Evolutionary conservation across 2,888 invertebrate species (phyloP), one percentile per base, ranked within the genome.

Genomic region (Rotaria socialis): DNA sequence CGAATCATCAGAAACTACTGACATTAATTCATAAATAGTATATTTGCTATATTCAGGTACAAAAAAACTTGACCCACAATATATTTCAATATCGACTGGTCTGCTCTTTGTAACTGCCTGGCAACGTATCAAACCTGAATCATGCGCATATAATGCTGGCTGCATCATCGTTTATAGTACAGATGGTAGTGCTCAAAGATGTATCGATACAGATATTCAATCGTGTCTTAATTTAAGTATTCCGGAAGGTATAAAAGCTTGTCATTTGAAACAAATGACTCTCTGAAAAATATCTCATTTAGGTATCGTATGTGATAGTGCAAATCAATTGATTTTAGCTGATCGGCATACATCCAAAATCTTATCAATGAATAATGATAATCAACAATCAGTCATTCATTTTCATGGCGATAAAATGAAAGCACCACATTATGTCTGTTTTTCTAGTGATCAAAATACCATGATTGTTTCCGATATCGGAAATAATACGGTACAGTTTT

Each of bases 321-420:
- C 67, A 67, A 67, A 67, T 67, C 67, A 67, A 67, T 67, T 67
- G 27, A 67, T 67, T 22, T 67, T 67, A 67, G 67, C 67, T n/a
- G 67, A 67, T 67, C 67, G 67, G 11, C 27, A 67, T 67, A 67
- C 67, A 27, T 67, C 67, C 10, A 67, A 67, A 67, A 67, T 67
- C 11, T 67, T 67, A 27, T 8, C 67, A 27, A 67, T 67, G 67
- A 67, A 67, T 27, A n/a, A 35, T 67, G 11, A 67, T 14, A 67
- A 67, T 67, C 27, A 35, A 35, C 27, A 67, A 60, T 52, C 52
- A 55, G 67, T 3, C 3, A 27, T 27, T 27, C n/a, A 67, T n/a
- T 67, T 67, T 67, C 67, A 24, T 67, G 67, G 67, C 14, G 67
- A 67, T 67, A 67, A 27, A 67, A 67, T 67, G 67, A 67, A 67